A percentile compares a stretch with the other conserved stretches of the same genome.
These are phyloP conservation scores for Sitta europaea DNA, from an alignment of 2,113 vertebrate genomes.

Conservation along the genomic window DNA sequence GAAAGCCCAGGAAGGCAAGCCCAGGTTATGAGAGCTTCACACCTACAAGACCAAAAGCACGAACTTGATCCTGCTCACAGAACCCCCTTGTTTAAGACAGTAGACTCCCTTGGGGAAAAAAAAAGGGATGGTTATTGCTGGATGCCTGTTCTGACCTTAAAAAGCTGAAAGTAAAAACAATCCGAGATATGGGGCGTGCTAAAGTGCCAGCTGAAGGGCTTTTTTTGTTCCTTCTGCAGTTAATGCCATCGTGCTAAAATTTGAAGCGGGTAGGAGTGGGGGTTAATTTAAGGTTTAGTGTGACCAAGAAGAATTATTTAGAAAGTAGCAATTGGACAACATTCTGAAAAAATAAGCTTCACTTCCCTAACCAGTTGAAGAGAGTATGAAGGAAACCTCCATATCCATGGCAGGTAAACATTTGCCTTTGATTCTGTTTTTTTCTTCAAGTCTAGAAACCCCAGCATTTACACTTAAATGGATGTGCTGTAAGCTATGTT, in stretches of 20 bases:
- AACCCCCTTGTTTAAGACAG: not conserved
- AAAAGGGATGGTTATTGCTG: not conserved
- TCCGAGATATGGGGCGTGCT: not conserved
- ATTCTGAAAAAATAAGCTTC: not conserved
- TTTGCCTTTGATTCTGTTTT: slow-evolving; percentile 8
- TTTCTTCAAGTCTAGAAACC: not conserved
- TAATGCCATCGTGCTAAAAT: not conserved
- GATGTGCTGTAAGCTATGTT: slow-evolving; percentile 15
- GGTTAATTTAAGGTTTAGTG: not conserved
- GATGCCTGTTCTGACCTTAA: not conserved
- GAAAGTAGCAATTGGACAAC: not conserved
- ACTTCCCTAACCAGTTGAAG: not conserved
- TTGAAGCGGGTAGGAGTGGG: not conserved
- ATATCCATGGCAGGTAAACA: not conserved
- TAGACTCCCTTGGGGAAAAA: not conserved
- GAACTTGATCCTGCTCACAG: not conserved
- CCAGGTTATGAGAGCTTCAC: not conserved
- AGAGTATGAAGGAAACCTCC: not conserved
- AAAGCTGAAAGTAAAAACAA: not conserved
- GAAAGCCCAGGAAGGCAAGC: not conserved
- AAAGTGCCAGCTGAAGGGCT: not conserved
- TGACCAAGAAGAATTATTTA: not conserved
- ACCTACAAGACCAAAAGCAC: not conserved
- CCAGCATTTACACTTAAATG: not conserved
- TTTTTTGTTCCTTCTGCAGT: not conserved